These are phyloP conservation scores for Benitochromis conjunctus DNA, from an alignment of 2,113 vertebrate species.

Conservation along the genomic window DNA sequence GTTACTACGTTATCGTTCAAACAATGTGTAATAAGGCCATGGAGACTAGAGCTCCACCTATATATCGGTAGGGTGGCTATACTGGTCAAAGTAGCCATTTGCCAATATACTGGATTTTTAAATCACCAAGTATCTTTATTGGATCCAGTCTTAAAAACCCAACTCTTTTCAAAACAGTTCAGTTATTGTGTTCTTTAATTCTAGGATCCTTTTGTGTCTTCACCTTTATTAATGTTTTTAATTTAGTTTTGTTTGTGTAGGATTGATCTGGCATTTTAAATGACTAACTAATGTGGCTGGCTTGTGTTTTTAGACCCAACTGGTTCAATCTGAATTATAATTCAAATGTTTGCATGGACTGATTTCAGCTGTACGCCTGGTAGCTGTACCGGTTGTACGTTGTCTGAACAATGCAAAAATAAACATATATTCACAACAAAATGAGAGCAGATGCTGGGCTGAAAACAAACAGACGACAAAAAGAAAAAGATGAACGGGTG, in stretches of 20 bases:
- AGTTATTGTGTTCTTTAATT: not conserved
- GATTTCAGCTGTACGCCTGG: not conserved
- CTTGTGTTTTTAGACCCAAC: not conserved
- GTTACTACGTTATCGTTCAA: not conserved
- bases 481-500: not conserved
- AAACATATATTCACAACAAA: not conserved
- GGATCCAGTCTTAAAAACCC: rapidly evolving
- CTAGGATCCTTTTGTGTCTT: not conserved
- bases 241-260: not conserved
- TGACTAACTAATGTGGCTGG: not conserved
- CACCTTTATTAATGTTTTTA: not conserved
- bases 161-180: not conserved
- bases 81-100: not conserved
- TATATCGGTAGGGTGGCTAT: not conserved
- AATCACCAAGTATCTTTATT: not conserved
- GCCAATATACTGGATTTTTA: not conserved
- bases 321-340: not conserved
- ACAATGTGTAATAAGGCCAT: not conserved
- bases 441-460: not conserved
- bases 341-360: not conserved
- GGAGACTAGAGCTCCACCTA: not conserved
- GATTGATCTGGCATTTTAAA: not conserved
- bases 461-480: not conserved
- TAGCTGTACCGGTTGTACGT: not conserved
- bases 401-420: not conserved